Base-by-base conservation (phyloP, 2,888 invertebrate species). In the Keiferia lycopersicella region DNA sequence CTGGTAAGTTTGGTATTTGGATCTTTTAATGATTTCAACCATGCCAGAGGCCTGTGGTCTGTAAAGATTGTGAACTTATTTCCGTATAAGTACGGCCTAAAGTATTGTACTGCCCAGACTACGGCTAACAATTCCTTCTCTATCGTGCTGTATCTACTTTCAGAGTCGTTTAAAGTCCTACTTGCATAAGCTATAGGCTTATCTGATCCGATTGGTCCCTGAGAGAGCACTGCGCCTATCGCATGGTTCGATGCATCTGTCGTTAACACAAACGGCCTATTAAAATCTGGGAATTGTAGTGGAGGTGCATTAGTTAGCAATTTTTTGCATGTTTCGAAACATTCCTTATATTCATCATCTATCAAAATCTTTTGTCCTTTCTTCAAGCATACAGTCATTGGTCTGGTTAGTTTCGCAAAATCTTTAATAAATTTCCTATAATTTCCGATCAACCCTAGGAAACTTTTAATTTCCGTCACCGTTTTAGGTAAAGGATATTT, bases 221-320 rank as follows among this genome's bases (percentile, higher is more conserved):
- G 74, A 1, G 68, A 69, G 7, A 75, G 50, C 20, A 77, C 67
- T 12, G 69, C 67, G 1, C 72, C 75, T 3, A 77, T 18, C 1
- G 71, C 71, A n/a, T 61, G 62, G 18, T 74, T 68, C 12, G 67
- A 68, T 1, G 78, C 74, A 62, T 80, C 79, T 6, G 75, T 76
- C 1, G 71, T 71, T 1, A 75, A 58, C 20, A 67, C 63, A 39
- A 72, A 75, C 12, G 65, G 64, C 65, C 68, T 67, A 6, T 12
- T 12, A 41, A 51, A 65, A 22, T 64, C 66, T 2, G 66, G 64
- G 20, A 34, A 64, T 61, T 66, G 61, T 30, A 64, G 61, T 0
- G 63, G 12, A 7, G 65, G 65, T 8, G 65, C 62, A 60, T 60
- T 60, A 7, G 53, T 53, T 18, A 53, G 8, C 0, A 53, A 10